Conservation (phyloP, 92 coral and sea anemone genomes). For the Pocillopora grandis region DNA sequence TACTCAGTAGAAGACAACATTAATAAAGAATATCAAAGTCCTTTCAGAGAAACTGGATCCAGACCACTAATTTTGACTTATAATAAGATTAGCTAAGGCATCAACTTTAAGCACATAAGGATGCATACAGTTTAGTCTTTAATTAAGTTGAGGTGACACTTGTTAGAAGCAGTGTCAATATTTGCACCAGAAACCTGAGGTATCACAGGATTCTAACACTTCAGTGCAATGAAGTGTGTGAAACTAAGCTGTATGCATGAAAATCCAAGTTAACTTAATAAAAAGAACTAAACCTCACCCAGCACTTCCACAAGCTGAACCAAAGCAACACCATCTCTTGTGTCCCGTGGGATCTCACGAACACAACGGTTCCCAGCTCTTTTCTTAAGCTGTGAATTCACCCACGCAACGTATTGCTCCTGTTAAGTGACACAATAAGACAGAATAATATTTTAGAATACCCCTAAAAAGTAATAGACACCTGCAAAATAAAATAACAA, state of each 20-base stretch:
- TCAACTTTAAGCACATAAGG: too few species aligned
- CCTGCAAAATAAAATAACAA: not conserved
- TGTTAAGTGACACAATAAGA: slow-evolving; percentile 30
- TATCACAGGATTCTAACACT: slow-evolving; percentile 19
- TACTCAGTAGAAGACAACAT: too few species aligned
- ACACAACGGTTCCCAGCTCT: slow-evolving; percentile 86
- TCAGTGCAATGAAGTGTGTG: not conserved
- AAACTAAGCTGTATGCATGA: not conserved
- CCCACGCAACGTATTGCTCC: slow-evolving; percentile 99
- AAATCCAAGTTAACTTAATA: not conserved
- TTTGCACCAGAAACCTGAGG: slow-evolving; percentile 4
- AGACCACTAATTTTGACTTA: not conserved
- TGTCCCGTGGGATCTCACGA: slow-evolving; percentile 90
- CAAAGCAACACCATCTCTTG: slow-evolving; percentile 96
- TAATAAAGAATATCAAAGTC: too few species aligned
- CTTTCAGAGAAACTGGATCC: not conserved
- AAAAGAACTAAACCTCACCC: slow-evolving; percentile 59
- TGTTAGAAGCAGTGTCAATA: slow-evolving; percentile 14
- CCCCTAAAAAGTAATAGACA: too few species aligned
- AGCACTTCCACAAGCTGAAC: slow-evolving; percentile 93
- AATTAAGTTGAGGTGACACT: not conserved
- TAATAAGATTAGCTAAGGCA: not conserved
- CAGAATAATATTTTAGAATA: not conserved
- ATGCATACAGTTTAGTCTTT: not conserved
- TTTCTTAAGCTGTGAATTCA: slow-evolving; percentile 93